These are phyloP conservation scores for Ganaspis brasiliensis DNA, from an alignment of 2,888 invertebrate species.

Conservation along the genomic window DNA sequence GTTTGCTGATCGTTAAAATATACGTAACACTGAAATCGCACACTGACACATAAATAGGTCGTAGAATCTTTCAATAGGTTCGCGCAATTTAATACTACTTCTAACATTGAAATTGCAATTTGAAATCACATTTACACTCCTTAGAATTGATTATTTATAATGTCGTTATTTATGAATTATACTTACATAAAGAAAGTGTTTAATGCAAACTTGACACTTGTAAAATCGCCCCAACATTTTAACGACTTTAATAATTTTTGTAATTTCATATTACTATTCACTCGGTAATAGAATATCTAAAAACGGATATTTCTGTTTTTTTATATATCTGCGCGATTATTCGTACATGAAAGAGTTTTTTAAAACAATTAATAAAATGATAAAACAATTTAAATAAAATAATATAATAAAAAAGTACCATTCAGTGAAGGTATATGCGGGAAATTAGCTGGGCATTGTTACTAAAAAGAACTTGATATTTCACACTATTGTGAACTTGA, in stretches of 20 bases:
- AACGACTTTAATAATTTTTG: slow-evolving; percentile 11
- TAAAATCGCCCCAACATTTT: neutral
- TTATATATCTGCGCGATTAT: no score
- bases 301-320: no score
- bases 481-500: neutral
- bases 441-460: slow-evolving; percentile 14
- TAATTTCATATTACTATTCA: neutral
- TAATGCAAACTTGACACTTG: slow-evolving; percentile 23
- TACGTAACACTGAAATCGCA: slow-evolving; percentile 40
- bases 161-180: slow-evolving; percentile 26
- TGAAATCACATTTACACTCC: slow-evolving; percentile 31
- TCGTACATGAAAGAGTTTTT: no score
- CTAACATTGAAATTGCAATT: slow-evolving; percentile 37
- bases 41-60: slow-evolving; percentile 42
- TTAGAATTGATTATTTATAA: slow-evolving; percentile 32
- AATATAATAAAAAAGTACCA: no score
- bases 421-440: neutral
- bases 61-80: slow-evolving; percentile 25
- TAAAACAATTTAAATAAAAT: no score
- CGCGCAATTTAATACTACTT: slow-evolving; percentile 30
- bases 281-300: neutral
- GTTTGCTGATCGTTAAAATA: slow-evolving; percentile 39
- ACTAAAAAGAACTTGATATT: slow-evolving; percentile 11
- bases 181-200: slow-evolving; percentile 14
- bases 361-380: no score